phyloP scores from a whole-genome alignment of 2,888 invertebrate genomes.

The Meghimatium bilineatum region DNA sequence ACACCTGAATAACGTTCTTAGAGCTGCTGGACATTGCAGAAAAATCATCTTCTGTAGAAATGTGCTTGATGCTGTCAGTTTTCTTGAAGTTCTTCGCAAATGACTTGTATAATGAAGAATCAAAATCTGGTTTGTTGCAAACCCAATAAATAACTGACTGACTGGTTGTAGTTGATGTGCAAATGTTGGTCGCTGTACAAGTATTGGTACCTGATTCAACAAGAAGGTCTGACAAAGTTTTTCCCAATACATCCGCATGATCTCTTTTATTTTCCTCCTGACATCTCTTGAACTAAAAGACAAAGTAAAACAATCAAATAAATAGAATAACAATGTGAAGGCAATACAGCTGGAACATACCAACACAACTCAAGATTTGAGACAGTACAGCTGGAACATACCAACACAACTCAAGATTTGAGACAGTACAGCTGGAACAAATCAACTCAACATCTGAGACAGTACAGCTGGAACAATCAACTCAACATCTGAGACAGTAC shows the following conservation, averaged over 20 bases:
- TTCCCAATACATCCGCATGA: background rate
- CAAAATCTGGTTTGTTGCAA: background rate
- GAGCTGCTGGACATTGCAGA: background rate
- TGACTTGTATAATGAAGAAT: conserved; percentile 27
- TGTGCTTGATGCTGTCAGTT: background rate
- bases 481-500: too few relatives aligned
- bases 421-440: too few relatives aligned
- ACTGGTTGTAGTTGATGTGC: background rate
- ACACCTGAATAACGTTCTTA: background rate
- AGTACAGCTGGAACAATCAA: too few relatives aligned
- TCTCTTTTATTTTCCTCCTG: background rate
- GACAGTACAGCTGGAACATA: too few relatives aligned
- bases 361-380: too few relatives aligned
- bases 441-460: too few relatives aligned
- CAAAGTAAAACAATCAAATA: background rate
- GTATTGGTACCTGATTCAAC: background rate
- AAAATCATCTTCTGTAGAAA: background rate
- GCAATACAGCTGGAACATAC: too few relatives aligned
- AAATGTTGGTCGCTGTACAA: background rate
- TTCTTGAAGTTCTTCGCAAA: background rate
- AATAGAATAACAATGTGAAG: too few relatives aligned
- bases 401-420: too few relatives aligned
- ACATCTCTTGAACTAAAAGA: conserved; percentile 18
- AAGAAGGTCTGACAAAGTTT: background rate
- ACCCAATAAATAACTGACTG: conserved; percentile 9